These are phyloP conservation scores for Cirrhinus mrigala DNA, from an alignment of 2,797 vertebrate species.

Conservation along the genomic window DNA sequence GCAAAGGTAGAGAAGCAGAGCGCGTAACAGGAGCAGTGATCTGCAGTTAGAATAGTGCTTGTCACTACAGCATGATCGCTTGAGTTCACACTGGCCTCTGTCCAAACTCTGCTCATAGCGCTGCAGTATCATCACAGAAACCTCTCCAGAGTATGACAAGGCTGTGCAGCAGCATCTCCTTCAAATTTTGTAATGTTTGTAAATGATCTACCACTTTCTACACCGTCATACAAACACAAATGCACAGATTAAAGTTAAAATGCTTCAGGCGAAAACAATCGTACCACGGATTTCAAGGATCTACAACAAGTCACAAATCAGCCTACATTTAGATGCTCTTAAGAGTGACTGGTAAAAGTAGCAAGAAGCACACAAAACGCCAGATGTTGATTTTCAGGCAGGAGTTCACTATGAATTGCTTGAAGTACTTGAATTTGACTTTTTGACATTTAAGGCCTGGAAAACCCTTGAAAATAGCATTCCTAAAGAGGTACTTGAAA, in stretches of 20 bases:
- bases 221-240: not conserved
- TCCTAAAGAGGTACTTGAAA: too few relatives aligned
- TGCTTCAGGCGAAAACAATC: not conserved
- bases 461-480: too few relatives aligned
- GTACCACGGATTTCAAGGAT: not conserved
- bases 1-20: not conserved
- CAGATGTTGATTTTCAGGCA: constrained; percentile 5
- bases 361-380: not conserved
- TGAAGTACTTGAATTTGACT: too few relatives aligned
- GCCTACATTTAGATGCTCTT: not conserved
- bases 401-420: not conserved
- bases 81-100: not conserved
- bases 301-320: not conserved
- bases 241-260: constrained; percentile 1
- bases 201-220: not conserved
- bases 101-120: constrained; percentile 9
- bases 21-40: constrained; percentile 8
- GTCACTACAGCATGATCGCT: constrained; percentile 22
- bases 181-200: not conserved
- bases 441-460: too few relatives aligned
- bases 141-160: not conserved
- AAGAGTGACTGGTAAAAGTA: not conserved
- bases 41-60: constrained; percentile 7
- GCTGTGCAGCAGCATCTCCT: not conserved
- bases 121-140: constrained; percentile 16